Conservation (phyloP, 1,140 invertebrate genomes). For the Oscheius sp. region DNA sequence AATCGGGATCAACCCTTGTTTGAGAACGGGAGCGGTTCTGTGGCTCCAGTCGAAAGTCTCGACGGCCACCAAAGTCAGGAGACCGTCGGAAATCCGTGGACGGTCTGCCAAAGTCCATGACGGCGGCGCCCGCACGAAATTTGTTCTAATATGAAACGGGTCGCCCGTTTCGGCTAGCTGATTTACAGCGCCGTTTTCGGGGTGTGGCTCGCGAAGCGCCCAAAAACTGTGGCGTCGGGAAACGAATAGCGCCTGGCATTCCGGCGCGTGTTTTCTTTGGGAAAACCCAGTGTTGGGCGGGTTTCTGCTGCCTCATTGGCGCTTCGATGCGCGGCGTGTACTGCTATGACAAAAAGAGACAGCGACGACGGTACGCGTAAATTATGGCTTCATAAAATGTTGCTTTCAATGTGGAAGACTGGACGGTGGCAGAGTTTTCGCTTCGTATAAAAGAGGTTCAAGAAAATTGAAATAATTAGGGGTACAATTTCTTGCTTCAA, state of each 20-base stretch:
- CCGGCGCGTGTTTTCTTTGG: slow-evolving; percentile 1
- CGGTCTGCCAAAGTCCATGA: slow-evolving; percentile 10
- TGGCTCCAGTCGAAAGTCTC: not conserved
- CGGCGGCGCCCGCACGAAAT: not conserved
- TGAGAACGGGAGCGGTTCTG: slow-evolving; percentile 6
- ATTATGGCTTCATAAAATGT: too few relatives aligned
- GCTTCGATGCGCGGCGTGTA: too few relatives aligned
- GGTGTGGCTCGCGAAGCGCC: slow-evolving; percentile 7
- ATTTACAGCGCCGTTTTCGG: slow-evolving; percentile 13
- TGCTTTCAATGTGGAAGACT: too few relatives aligned
- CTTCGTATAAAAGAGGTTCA: too few relatives aligned
- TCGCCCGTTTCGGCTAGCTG: slow-evolving; percentile 12
- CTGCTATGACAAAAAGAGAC: too few relatives aligned
- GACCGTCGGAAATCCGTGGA: not conserved
- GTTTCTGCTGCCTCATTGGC: not conserved
- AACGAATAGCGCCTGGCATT: slow-evolving; percentile 8
- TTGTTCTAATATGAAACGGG: slow-evolving; percentile 14
- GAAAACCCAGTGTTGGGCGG: not conserved
- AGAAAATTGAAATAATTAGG: too few relatives aligned
- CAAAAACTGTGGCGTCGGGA: slow-evolving; percentile 12
- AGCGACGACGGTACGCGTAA: too few relatives aligned
- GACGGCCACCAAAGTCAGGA: not conserved
- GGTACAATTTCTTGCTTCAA: too few relatives aligned
- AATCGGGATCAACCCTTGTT: not conserved
- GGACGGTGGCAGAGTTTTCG: too few relatives aligned